Percentiles rank a stretch among this genome's conserved stretches.
Evolutionary conservation across 2,888 invertebrate species (phyloP).

Genomic region (Oligia fasciuncula): DNA sequence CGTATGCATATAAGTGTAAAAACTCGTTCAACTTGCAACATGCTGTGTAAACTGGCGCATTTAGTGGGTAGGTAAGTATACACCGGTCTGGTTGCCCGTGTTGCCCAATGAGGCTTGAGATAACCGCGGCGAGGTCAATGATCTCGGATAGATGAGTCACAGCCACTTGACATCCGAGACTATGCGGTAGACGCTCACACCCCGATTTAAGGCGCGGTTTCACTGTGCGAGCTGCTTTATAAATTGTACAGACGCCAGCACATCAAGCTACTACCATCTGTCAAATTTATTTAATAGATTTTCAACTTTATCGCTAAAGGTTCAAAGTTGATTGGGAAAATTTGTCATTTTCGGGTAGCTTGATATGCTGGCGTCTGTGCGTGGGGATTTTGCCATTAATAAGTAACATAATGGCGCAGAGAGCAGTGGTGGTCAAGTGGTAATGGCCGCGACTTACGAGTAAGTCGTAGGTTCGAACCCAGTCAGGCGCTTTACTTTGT

Average conservation of each 20-base stretch:
- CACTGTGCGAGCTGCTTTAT: constrained; percentile 19
- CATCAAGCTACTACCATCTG: too few species aligned
- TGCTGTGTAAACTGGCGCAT: constrained; percentile 52
- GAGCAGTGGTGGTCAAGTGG: too few species aligned
- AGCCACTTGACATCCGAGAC: constrained; percentile 69
- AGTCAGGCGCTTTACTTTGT: too few species aligned
- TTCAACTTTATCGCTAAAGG: too few species aligned
- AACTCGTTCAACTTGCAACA: constrained; percentile 55
- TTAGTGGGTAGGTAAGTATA: constrained; percentile 44
- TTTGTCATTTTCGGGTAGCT: too few species aligned
- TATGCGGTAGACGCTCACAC: constrained; percentile 64
- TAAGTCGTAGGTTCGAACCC: too few species aligned
- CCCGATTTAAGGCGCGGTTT: constrained; percentile 57
- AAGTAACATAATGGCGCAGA: too few species aligned
- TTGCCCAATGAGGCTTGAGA: constrained; percentile 65
- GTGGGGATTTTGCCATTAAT: too few species aligned
- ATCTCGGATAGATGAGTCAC: constrained; percentile 78
- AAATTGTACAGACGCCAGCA: not conserved
- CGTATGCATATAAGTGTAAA: constrained; percentile 56
- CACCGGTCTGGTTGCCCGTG: constrained; percentile 51
- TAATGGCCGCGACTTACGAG: too few species aligned
- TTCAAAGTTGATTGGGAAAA: too few species aligned
- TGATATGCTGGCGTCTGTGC: too few species aligned
- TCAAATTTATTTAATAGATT: too few species aligned
- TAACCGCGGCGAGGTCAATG: constrained; percentile 69